Evolutionary conservation across 2,888 invertebrate genomes (phyloP), one percentile per base, ranked within the genome.

Genomic region (Amblyteles armatorius): DNA sequence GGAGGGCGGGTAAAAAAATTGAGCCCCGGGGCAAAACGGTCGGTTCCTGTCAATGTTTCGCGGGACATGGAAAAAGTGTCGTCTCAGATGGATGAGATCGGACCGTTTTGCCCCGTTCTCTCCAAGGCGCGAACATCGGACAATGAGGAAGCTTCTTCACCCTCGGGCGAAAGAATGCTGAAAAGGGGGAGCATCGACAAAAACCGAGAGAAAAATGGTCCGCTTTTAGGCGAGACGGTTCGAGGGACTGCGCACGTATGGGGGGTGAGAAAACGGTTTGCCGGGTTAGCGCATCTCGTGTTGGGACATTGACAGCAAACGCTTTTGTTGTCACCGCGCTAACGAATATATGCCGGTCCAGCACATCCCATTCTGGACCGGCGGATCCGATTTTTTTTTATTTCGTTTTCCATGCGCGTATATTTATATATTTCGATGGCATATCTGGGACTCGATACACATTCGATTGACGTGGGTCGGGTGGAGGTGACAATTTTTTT

Each of bases 391-490:
- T 33, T n/a, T 9, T 40, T 40, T 40, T 48, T 48, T 48, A 48
- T 48, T 48, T 48, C 44, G 3, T 16, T 5, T 16, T 2, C 16
- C 16, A 13, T 48, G 44, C 44, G 44, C 44, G 52, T 55, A 22
- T 55, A 55, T 73, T 44, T 44, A 44, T 63, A 48, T 29, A 48
- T 36, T 26, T 48, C 36, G 6, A n/a, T 29, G 9, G 19, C 48
- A 19, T 11, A 33, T n/a, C 36, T n/a, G 52, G 44, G 9, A 3
- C 29, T 67, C 44, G 76, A 72, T 71, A 55, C 76, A 26, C 33
- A 67, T 57, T 68, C 26, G 79, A 60, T 22, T 72, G 76, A 77
- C 57, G 60, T 19, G 72, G 76, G 82, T 82, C 72, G 82, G 60
- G 52, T 55, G 69, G 44, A 72, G 72, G 68, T 50, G 60, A 50